Base-by-base conservation (phyloP, 2,113 vertebrate genomes). In the Paracanthobrama guichenoti region DNA sequence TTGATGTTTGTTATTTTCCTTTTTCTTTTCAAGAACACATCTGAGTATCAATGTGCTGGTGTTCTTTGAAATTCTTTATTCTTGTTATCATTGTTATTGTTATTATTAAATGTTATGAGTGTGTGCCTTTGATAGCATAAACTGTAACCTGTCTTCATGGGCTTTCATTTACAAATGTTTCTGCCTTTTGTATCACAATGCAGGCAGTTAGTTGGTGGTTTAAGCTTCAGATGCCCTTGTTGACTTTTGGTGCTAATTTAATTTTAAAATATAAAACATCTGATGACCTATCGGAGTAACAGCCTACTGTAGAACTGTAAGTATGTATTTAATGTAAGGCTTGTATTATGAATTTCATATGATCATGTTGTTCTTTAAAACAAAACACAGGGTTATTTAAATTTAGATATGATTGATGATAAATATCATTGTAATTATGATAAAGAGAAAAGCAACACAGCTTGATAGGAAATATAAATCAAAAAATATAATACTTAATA, bases 211-310 rank as follows among this genome's bases (percentile, higher is more conserved):
- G 91, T 87, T 90, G 35, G 79, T 35, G 82, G 48, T 92, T 91
- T 90, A 84, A 88, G 88, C 90, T 93, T 87, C 85, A 60, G 89
- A 90, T 91, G 91, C 90, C 91, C 87, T 79, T 87, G 83, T 87
- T 85, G 89, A 89, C 66, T 89, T 72, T 39, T 94, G 94, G 94
- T 94, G 94, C 93, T 95, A 94, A 93, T 94, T 93, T 93, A 86
- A 87, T 48, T 69, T 92, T 82, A 90, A 81, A 88, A 82, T 91
- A 83, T 91, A 88, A 84, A 89, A 84, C 74, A 88, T 92, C n/a
- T 24, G 82, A 81, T 50, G 75, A 87, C 26, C 79, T 86, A 9
- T 91, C 74, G 85, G 90, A 91, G 88, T 90, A 89, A 89, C 88
- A 86, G 90, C 81, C 90, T 91, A 84, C 87, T 88, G 84, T 84